phyloP scores from a whole-genome alignment of 2,113 vertebrate genomes.

The Phyllostomus discolor region DNA sequence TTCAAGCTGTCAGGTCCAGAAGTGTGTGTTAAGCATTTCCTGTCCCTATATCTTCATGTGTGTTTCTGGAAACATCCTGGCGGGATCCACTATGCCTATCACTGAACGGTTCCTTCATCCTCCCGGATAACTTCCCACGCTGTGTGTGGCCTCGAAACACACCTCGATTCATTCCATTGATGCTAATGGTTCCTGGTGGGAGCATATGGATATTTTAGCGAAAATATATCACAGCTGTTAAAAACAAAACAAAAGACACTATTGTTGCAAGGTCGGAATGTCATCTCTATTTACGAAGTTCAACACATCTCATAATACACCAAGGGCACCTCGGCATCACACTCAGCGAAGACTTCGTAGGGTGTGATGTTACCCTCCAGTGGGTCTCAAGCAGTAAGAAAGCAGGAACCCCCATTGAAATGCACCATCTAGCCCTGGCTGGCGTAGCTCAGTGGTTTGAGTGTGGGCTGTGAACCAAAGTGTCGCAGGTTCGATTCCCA shows the following conservation, averaged over 20 bases:
- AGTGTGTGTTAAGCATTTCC: neutral
- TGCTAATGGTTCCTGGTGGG: neutral
- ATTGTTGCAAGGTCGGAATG: neutral
- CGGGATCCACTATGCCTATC: neutral
- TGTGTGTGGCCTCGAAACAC: constrained; percentile 62
- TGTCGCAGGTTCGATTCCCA: too few relatives aligned
- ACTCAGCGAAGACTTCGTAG: neutral
- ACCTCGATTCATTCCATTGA: constrained; percentile 49
- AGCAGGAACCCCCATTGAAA: neutral
- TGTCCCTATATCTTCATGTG: neutral
- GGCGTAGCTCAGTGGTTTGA: too few relatives aligned
- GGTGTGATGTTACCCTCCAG: neutral
- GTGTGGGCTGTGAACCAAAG: too few relatives aligned
- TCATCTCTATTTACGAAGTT: neutral
- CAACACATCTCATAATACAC: neutral
- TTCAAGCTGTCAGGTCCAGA: constrained; percentile 11
- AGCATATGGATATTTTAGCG: neutral
- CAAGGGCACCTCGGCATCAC: neutral
- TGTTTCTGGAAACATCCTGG: constrained; percentile 50
- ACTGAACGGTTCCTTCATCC: constrained; percentile 44
- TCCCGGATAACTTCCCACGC: constrained; percentile 22
- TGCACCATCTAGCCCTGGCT: neutral
- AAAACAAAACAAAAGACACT: constrained; percentile 20
- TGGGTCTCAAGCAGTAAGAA: neutral
- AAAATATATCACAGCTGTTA: constrained; percentile 35